These are phyloP conservation scores for Tyria jacobaeae DNA, from an alignment of 2,888 invertebrate species.

Conservation along the genomic window DNA sequence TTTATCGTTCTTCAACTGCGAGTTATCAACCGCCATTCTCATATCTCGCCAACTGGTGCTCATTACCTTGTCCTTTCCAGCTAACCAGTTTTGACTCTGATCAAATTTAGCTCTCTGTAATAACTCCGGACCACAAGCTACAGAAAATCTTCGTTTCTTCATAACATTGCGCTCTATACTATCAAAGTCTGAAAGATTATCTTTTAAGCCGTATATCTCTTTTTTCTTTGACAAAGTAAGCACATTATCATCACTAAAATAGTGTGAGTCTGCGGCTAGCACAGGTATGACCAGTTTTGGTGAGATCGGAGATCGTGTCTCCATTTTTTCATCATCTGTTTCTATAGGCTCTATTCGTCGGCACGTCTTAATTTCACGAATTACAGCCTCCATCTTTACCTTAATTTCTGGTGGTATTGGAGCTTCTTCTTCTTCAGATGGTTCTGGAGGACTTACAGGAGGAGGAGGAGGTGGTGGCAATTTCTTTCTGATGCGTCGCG, in stretches of 20 bases:
- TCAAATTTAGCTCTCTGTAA: constrained; percentile 66
- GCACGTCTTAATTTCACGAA: constrained; percentile 83
- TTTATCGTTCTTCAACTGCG: constrained; percentile 62
- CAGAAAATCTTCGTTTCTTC: constrained; percentile 73
- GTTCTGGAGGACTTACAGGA: constrained; percentile 52
- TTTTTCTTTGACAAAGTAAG: constrained; percentile 61
- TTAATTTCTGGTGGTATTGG: constrained; percentile 85
- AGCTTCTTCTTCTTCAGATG: constrained; percentile 59
- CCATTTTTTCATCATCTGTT: constrained; percentile 65
- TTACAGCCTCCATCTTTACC: constrained; percentile 88
- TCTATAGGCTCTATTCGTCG: constrained; percentile 70
- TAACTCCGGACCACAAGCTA: constrained; percentile 78
- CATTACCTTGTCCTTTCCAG: constrained; percentile 68
- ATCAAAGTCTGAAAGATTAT: constrained; percentile 69
- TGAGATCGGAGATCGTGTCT: constrained; percentile 64
- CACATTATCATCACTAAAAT: constrained; percentile 75
- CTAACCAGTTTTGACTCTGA: constrained; percentile 56
- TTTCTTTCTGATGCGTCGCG: constrained; percentile 74
- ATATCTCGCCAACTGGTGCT: constrained; percentile 77
- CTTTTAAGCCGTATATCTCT: constrained; percentile 55
- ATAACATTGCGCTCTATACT: constrained; percentile 72
- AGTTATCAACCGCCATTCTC: constrained; percentile 60
- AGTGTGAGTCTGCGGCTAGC: constrained; percentile 75
- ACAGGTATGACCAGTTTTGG: constrained; percentile 82
- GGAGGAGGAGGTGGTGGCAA: constrained; percentile 82